A percentile compares a stretch with the other conserved stretches of the same genome.
Conservation (phyloP, 2,113 vertebrate species). For the Eretmochelys imbricata region DNA sequence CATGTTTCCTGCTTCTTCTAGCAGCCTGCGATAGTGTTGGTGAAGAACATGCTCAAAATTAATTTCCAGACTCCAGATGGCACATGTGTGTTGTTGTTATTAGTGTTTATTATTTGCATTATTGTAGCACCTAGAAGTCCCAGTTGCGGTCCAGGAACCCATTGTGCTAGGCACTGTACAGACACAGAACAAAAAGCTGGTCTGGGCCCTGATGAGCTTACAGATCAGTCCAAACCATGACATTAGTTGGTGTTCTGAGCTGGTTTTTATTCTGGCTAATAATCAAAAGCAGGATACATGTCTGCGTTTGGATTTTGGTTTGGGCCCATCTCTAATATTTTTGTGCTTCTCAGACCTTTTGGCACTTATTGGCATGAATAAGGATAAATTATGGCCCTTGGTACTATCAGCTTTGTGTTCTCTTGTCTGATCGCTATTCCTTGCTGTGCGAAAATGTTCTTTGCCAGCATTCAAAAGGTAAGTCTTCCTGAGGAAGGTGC, state of each 20-base stretch:
- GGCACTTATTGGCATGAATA: background rate
- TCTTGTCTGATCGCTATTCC: accelerated
- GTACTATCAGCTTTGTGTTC: accelerated
- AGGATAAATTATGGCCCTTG: background rate
- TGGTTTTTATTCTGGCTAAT: background rate
- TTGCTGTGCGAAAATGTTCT: accelerated
- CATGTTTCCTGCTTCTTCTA: background rate
- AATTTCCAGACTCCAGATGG: background rate
- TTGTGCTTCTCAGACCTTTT: background rate
- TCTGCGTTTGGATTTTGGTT: background rate
- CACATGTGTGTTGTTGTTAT: background rate
- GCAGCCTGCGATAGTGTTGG: accelerated
- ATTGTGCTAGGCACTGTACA: background rate
- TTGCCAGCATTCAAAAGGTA: accelerated
- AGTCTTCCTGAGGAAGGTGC: background rate
- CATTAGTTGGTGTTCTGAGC: background rate
- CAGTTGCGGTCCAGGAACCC: background rate
- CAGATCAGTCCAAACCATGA: background rate
- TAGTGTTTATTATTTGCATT: too few relatives aligned
- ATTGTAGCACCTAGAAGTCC: background rate
- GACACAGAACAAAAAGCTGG: background rate
- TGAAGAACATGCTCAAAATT: background rate
- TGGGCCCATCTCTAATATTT: background rate
- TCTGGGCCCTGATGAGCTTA: background rate
- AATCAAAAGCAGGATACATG: background rate